phyloP scores from a whole-genome alignment of 2,797 vertebrate species.

The Gambelia wislizenii region DNA sequence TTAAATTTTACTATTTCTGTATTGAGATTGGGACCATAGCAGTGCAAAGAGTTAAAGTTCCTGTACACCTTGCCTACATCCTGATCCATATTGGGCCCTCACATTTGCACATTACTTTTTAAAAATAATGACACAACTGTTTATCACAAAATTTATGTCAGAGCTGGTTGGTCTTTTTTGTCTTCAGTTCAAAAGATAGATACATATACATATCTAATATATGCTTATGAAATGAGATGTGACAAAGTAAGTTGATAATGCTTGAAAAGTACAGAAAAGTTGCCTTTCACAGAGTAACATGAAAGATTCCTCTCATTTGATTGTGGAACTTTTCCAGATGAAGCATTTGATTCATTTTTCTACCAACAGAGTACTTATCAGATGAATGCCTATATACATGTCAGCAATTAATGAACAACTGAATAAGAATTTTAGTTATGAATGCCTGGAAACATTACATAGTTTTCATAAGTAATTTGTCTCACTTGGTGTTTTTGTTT shows the following conservation, averaged over 20 bases:
- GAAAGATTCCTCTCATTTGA: background rate
- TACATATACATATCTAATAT: background rate
- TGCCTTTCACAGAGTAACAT: background rate
- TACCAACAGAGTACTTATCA: background rate
- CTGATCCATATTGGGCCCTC: background rate
- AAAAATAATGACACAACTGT: background rate
- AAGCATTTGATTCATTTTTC: background rate
- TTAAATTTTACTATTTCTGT: background rate
- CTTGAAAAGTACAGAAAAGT: background rate
- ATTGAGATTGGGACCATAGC: background rate
- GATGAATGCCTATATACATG: background rate
- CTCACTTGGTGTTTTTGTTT: background rate
- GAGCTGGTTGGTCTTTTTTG: background rate
- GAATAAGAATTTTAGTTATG: constrained; percentile 10
- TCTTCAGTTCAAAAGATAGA: background rate
- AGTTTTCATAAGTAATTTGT: background rate
- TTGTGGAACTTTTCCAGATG: background rate
- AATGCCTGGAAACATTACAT: background rate
- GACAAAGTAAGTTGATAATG: background rate
- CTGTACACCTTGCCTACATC: background rate
- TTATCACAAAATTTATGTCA: too few species aligned
- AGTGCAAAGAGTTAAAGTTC: background rate
- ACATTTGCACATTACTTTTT: background rate
- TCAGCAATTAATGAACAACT: constrained; percentile 1
- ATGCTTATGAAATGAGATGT: background rate